Conservation (phyloP, 2,888 invertebrate species). For the Ichneumoninae sp. region DNA sequence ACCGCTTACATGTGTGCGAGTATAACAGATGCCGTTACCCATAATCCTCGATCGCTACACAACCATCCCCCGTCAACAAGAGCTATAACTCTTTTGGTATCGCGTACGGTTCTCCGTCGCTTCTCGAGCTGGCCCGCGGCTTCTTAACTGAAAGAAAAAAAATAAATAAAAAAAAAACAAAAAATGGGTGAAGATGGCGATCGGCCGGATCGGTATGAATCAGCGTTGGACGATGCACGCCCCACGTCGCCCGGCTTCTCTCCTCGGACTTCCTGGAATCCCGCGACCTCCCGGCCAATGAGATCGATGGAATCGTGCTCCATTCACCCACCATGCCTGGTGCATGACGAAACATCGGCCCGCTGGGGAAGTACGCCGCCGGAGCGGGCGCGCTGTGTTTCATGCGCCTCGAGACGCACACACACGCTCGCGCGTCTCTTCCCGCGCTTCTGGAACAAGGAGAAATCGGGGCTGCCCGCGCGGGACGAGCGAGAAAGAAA, state of each 20-base stretch:
- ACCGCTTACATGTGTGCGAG: conserved; percentile 33
- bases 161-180: conserved; percentile 50
- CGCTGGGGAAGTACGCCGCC: conserved; percentile 21
- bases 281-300: conserved; percentile 62
- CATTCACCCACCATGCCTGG: conserved; percentile 59
- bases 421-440: conserved; percentile 27
- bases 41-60: conserved; percentile 25
- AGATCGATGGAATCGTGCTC: conserved; percentile 57
- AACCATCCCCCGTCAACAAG: conserved; percentile 2
- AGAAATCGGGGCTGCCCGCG: conserved; percentile 20
- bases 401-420: neutral
- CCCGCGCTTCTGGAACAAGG: conserved; percentile 40
- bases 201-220: conserved; percentile 74
- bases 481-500: conserved; percentile 40
- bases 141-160: neutral
- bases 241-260: conserved; percentile 58
- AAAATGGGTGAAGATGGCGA: conserved; percentile 77
- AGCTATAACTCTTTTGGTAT: conserved; percentile 51
- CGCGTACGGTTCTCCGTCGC: conserved; percentile 4
- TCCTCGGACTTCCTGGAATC: conserved; percentile 61
- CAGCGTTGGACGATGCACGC: conserved; percentile 79
- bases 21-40: conserved; percentile 49
- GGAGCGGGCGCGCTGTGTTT: conserved; percentile 16
- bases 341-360: conserved; percentile 54
- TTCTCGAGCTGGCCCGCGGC: neutral